phyloP scores from a whole-genome alignment of 2,113 vertebrate species.

The Misgurnus anguillicaudatus region DNA sequence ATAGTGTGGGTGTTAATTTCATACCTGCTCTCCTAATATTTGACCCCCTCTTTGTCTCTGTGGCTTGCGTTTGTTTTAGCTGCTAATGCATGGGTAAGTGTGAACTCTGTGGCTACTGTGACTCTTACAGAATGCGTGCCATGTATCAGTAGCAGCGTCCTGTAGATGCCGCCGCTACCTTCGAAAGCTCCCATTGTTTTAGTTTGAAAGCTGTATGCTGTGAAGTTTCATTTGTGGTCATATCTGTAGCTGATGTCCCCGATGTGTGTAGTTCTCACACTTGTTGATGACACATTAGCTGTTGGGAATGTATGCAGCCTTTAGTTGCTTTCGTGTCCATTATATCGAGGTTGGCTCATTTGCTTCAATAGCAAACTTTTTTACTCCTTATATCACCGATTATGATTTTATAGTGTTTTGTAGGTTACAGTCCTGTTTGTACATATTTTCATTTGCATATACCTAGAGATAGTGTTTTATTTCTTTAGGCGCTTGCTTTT shows the following conservation, averaged over 20 bases:
- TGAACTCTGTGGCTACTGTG: conserved; percentile 36
- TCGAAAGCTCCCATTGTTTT: conserved; percentile 24
- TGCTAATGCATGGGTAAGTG: conserved; percentile 72
- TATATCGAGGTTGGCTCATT: conserved; percentile 27
- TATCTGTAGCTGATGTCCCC: conserved; percentile 29
- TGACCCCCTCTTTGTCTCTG: conserved; percentile 55
- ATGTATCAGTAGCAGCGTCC: conserved; percentile 41
- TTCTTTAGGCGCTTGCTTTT: conserved; percentile 6
- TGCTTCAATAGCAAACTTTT: conserved; percentile 22
- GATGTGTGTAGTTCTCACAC: conserved; percentile 28
- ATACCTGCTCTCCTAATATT: conserved; percentile 54
- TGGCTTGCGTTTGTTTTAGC: conserved; percentile 61
- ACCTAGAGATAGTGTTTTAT: conserved; percentile 5
- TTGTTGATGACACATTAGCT: conserved; percentile 31
- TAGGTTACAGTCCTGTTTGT: conserved; percentile 19
- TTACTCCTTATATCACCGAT: not conserved
- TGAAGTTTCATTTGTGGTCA: conserved; percentile 45
- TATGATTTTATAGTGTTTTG: conserved; percentile 21
- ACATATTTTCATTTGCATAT: not conserved
- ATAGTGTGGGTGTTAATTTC: conserved; percentile 38
- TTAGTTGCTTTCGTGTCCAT: conserved; percentile 24
- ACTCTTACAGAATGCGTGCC: conserved; percentile 38
- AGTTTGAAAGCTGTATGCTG: conserved; percentile 2
- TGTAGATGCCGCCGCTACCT: conserved; percentile 25
- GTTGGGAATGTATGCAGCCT: conserved; percentile 16